These are phyloP conservation scores for Corydoras sp. DNA, from an alignment of 2,113 vertebrate genomes.

Conservation along the genomic window DNA sequence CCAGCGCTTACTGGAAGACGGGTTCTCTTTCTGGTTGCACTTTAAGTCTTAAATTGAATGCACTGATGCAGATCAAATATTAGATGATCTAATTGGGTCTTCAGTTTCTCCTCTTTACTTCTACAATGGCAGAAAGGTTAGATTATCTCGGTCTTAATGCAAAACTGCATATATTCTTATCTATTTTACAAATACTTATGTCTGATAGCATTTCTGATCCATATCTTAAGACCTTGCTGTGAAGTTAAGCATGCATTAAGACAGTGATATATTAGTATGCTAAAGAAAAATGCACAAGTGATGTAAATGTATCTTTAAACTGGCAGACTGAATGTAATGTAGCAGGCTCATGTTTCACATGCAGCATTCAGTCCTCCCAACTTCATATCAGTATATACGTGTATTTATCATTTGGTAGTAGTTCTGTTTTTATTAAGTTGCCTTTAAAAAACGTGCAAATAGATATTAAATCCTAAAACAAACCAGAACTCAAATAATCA, in stretches of 20 bases:
- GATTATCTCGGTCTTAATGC: background rate
- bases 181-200: background rate
- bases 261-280: background rate
- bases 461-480: background rate
- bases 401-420: too few relatives aligned
- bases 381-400: too few relatives aligned
- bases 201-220: background rate
- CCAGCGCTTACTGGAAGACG: conserved; percentile 50
- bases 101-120: conserved; percentile 21
- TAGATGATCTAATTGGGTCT: conserved; percentile 38
- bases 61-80: conserved; percentile 35
- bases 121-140: background rate
- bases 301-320: background rate
- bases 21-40: conserved; percentile 29
- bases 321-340: background rate
- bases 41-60: conserved; percentile 34
- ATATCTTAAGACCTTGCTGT: background rate
- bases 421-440: too few relatives aligned
- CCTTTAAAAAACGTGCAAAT: too few relatives aligned
- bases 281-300: background rate
- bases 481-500: conserved; percentile 1
- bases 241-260: background rate
- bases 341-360: conserved; percentile 15
- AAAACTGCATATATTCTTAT: background rate
- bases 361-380: background rate